Evolutionary conservation across 2,888 invertebrate species (phyloP).

Genomic region (Watsonalla cultraria): DNA sequence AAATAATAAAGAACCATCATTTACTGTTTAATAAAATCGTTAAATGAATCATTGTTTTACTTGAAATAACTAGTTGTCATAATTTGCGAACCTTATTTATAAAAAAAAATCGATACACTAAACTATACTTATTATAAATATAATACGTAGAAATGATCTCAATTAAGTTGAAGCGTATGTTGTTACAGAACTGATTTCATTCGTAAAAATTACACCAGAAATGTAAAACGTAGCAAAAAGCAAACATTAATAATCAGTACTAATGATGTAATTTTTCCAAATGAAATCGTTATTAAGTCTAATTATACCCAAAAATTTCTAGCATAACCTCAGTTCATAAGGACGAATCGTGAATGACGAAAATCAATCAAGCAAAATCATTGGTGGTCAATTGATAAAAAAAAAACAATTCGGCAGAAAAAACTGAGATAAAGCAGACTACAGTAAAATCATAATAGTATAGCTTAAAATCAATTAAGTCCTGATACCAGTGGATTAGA

Average conservation of each 20-base stretch:
- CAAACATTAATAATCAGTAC: slow-evolving; percentile 2
- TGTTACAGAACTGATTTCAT: slow-evolving; percentile 53
- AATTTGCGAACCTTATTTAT: slow-evolving; percentile 65
- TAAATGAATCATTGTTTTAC: slow-evolving; percentile 35
- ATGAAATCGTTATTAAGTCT: slow-evolving; percentile 41
- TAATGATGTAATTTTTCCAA: slow-evolving; percentile 33
- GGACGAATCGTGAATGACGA: slow-evolving; percentile 26
- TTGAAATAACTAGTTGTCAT: slow-evolving; percentile 64
- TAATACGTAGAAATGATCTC: slow-evolving; percentile 73
- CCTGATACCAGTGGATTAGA: slow-evolving; percentile 58
- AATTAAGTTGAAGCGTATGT: slow-evolving; percentile 75
- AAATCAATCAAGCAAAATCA: slow-evolving; percentile 20
- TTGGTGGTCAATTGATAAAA: slow-evolving; percentile 19
- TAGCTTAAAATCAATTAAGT: slow-evolving; percentile 22
- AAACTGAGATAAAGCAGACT: slow-evolving; percentile 53
- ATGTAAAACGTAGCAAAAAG: slow-evolving; percentile 4
- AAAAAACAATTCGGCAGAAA: slow-evolving; percentile 38
- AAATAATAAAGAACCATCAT: slow-evolving; percentile 46
- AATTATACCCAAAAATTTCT: slow-evolving; percentile 45
- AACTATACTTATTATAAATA: slow-evolving; percentile 73
- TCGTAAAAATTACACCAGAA: slow-evolving; percentile 40
- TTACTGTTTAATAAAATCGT: slow-evolving; percentile 32
- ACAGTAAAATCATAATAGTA: slow-evolving; percentile 21
- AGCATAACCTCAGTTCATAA: slow-evolving; percentile 52
- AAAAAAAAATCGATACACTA: slow-evolving; percentile 62